Percentiles rank a stretch among this genome's conserved stretches.
phyloP scores from a whole-genome alignment of 2,113 vertebrate species.

The Brachyistius frenatus region DNA sequence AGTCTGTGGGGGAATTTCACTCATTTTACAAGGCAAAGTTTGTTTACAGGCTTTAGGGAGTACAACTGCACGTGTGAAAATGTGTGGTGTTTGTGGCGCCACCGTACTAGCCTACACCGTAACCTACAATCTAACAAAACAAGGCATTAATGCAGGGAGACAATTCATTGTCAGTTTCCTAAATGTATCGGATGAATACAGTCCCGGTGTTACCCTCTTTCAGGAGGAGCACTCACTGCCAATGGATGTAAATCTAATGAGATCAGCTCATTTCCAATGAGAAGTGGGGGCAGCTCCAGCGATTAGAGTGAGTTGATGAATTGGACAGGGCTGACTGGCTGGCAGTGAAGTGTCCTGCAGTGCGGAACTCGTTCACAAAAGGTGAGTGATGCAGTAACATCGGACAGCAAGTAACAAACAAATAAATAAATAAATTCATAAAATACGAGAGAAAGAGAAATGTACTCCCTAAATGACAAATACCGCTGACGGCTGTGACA shows the following conservation, averaged over 20 bases:
- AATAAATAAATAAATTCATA: too few relatives aligned
- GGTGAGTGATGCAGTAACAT: slow-evolving; percentile 23
- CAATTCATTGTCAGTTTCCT: slow-evolving; percentile 53
- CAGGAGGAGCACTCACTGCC: slow-evolving; percentile 63
- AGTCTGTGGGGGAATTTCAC: not conserved
- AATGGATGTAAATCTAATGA: slow-evolving; percentile 73
- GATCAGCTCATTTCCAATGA: slow-evolving; percentile 59
- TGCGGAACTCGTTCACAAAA: slow-evolving; percentile 2
- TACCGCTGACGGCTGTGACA: slow-evolving; percentile 20
- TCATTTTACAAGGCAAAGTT: not conserved
- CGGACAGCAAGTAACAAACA: slow-evolving; percentile 16
- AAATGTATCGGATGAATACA: slow-evolving; percentile 53
- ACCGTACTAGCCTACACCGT: not conserved
- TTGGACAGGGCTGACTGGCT: slow-evolving; percentile 16
- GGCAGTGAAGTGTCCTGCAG: slow-evolving; percentile 17
- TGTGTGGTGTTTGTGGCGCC: not conserved
- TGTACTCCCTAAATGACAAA: slow-evolving; percentile 49
- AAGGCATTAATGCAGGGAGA: slow-evolving; percentile 27
- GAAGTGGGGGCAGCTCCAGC: slow-evolving; percentile 17
- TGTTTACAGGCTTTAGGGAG: not conserved
- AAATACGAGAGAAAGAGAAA: not conserved
- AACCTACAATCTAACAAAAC: slow-evolving; percentile 23
- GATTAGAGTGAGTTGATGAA: slow-evolving; percentile 35
- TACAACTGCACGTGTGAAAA: not conserved
- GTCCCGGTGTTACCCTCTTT: slow-evolving; percentile 44